These are phyloP conservation scores for Alectoris magna DNA, from an alignment of 2,797 vertebrate species.

Conservation along the genomic window DNA sequence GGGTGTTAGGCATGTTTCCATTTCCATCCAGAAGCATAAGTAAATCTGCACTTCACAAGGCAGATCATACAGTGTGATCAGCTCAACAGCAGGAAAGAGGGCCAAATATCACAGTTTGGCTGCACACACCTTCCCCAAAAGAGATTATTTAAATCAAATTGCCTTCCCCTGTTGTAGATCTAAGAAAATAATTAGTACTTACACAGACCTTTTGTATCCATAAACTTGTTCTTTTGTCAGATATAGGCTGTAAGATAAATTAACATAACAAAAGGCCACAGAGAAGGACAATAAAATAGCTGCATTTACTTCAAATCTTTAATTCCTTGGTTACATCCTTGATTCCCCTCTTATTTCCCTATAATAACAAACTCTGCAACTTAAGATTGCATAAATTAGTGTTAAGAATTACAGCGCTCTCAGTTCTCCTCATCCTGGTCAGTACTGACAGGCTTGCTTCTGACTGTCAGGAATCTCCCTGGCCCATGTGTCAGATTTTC, in stretches of 20 bases:
- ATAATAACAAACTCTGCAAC: background rate
- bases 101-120: background rate
- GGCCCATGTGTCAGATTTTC: background rate
- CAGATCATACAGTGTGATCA: background rate
- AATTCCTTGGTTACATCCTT: background rate
- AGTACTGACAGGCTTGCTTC: background rate
- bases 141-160: slow-evolving; percentile 26
- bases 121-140: background rate
- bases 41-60: background rate
- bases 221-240: slow-evolving; percentile 8
- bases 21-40: background rate
- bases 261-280: slow-evolving; percentile 23
- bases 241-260: background rate
- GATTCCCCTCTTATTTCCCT: background rate
- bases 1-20: accelerated
- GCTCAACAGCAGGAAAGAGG: background rate
- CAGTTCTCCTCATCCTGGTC: background rate
- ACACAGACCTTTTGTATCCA: background rate
- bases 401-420: background rate
- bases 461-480: background rate
- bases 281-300: background rate
- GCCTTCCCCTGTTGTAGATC: background rate
- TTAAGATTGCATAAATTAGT: background rate
- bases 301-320: background rate
- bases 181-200: slow-evolving; percentile 41